Conservation (phyloP, 2,888 invertebrate genomes). For the Timema podura region DNA sequence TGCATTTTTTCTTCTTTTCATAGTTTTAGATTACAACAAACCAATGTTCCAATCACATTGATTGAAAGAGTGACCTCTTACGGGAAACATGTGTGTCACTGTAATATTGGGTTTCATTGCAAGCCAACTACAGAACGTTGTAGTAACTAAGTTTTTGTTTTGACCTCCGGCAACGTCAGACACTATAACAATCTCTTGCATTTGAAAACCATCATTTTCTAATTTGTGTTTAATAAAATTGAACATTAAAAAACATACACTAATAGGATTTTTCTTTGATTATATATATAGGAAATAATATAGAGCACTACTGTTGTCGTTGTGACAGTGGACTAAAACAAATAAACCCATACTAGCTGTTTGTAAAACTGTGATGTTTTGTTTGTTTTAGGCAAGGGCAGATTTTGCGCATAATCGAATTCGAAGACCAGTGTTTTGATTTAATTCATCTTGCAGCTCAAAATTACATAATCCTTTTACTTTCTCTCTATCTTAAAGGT, state of each 20-base stretch:
- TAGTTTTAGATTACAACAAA: no score
- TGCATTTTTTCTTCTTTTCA: no score
- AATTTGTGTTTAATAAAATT: neutral
- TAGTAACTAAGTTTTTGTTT: neutral
- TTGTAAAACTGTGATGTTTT: slow-evolving; percentile 1
- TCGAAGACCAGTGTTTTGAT: no score
- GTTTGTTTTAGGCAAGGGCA: no score
- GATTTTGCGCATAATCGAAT: no score
- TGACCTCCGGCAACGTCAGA: no score
- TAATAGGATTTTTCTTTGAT: neutral
- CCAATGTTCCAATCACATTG: neutral
- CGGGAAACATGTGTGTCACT: neutral
- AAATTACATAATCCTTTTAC: neutral
- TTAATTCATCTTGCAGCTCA: neutral
- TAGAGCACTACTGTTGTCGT: neutral
- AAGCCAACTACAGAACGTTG: neutral
- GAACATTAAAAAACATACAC: neutral
- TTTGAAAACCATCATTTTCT: neutral
- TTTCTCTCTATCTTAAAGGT: no score
- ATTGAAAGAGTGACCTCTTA: neutral
- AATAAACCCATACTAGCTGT: neutral
- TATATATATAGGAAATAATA: neutral
- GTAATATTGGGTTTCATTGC: neutral
- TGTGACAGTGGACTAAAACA: neutral
- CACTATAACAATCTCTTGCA: neutral